phyloP scores from a whole-genome alignment of 2,797 vertebrate species.

The Octomys mimax region DNA sequence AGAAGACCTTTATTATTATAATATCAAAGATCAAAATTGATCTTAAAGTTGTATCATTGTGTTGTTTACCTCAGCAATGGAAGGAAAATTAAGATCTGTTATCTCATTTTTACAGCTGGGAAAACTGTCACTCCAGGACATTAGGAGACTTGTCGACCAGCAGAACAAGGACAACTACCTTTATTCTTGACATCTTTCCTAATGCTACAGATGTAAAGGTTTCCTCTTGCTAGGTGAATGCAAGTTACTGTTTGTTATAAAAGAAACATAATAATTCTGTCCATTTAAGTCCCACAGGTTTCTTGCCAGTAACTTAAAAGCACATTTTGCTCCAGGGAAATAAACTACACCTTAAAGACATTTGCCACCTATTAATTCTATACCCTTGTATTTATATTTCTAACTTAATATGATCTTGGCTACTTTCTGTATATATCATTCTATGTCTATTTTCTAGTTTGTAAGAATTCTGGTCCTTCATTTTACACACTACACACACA shows the following conservation, averaged over 20 bases:
- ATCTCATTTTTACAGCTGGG: slow-evolving; percentile 3
- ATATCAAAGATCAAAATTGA: slow-evolving; percentile 54
- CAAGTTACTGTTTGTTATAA: slow-evolving; percentile 39
- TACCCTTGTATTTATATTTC: neutral
- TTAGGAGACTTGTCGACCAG: neutral
- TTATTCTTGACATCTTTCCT: neutral
- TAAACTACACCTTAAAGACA: neutral
- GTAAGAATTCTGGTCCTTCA: neutral
- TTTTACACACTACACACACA: neutral
- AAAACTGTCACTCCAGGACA: neutral
- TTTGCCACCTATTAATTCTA: slow-evolving; percentile 30
- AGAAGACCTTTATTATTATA: slow-evolving; percentile 32
- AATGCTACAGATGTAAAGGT: neutral
- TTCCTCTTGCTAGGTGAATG: slow-evolving; percentile 41
- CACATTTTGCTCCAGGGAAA: neutral
- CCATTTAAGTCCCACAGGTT: neutral
- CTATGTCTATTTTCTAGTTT: slow-evolving; percentile 28
- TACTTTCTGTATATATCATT: neutral
- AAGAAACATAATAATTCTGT: slow-evolving; percentile 32
- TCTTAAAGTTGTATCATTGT: slow-evolving; percentile 33
- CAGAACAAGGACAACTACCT: neutral
- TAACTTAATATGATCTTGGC: slow-evolving; percentile 14
- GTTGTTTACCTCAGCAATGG: slow-evolving; percentile 3
- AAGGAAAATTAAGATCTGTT: slow-evolving; percentile 21
- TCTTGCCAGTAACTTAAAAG: neutral